phyloP scores from a whole-genome alignment of 2,113 vertebrate species.

The Fregetta grallaria region DNA sequence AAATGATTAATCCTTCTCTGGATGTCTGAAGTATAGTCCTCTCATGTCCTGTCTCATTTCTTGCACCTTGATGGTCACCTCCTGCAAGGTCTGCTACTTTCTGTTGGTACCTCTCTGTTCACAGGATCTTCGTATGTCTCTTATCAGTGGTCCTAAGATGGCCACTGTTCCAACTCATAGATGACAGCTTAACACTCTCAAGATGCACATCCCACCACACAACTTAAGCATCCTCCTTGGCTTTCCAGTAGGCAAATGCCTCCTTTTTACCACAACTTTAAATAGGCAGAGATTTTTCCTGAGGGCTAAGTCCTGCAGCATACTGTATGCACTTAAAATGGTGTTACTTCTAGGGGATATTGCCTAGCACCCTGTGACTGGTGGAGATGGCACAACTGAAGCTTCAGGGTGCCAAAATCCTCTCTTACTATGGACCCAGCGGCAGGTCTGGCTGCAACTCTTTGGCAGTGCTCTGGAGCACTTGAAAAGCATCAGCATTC shows the following conservation, averaged over 20 bases:
- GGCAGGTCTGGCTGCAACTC: not conserved
- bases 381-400: not conserved
- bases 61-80: not conserved
- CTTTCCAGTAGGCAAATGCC: not conserved
- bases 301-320: not conserved
- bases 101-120: not conserved
- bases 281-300: not conserved
- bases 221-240: not conserved
- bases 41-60: not conserved
- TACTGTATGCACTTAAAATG: not conserved
- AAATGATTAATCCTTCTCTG: not conserved
- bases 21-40: not conserved
- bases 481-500: not conserved
- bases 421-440: not conserved
- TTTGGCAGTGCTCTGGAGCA: not conserved
- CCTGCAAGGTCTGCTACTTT: not conserved
- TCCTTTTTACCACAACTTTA: not conserved
- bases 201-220: not conserved
- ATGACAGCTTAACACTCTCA: not conserved
- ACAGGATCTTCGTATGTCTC: not conserved
- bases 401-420: not conserved
- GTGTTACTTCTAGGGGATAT: not conserved
- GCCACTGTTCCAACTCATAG: not conserved
- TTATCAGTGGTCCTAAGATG: not conserved
- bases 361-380: not conserved